Base-by-base conservation (phyloP, 1,140 invertebrate genomes). In the Ridgeia piscesae region DNA sequence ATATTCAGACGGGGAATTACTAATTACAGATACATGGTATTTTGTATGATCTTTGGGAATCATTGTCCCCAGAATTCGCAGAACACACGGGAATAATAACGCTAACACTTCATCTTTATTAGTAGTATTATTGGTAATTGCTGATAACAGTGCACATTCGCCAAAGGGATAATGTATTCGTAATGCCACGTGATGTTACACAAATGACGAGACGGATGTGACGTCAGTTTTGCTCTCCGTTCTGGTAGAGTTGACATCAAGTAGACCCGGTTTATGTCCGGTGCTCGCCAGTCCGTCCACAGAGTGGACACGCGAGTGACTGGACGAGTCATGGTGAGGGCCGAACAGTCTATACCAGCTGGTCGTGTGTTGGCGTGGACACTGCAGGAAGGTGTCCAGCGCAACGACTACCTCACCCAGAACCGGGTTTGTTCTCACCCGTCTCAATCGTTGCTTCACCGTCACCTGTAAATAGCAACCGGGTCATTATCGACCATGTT, bases 321-420 rank as follows among this genome's bases (percentile, higher is more conserved):
- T 42, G 4, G 42, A 11, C 58, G 95, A 95, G 14, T 94, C 94
- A 35, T 94, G 92, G 9, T 95, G 95, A 27, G 94, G 94, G 8
- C 94, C 21, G 95, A 98, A 98, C 91, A 99, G 96, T 93, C 98
- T 98, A 96, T 99, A 99, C 98, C 98, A 99, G 88, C 97, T 97
- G 92, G 97, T 97, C 34, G 97, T 98, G 91, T 98, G 96, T 21
- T 77, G 58, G 2, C 58, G 58, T 94, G 97, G 97, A 31, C 97
- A 97, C 31, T 98, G 96, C 35, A 98, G 97, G 88, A 99, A 96
- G 93, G 97, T 97, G 95, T 98, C 98, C 92, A 99, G 96, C 92
- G 97, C 97, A 93, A 99, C 97, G 95, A 98, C 98, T 0, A 97
- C 98, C 34, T 98, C 98, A 27, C 98, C 98, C 48, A 99, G 96